Evolutionary conservation across 2,888 invertebrate species (phyloP), one percentile per base, ranked within the genome.

Genomic region (Lasioglossum marginatum): DNA sequence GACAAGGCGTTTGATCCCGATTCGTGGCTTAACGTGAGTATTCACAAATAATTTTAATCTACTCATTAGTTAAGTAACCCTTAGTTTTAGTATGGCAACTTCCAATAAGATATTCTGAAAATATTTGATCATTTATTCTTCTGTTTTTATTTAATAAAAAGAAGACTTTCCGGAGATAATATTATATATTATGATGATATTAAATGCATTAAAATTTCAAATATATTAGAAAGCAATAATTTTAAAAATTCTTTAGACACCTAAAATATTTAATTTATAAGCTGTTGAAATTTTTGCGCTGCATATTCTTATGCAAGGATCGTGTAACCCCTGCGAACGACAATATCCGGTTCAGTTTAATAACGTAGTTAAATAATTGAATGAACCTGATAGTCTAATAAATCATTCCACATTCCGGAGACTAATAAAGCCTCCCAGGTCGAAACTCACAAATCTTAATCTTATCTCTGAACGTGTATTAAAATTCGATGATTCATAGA

Each of bases 1-100:
- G 79, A 77, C 34, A 82, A 83, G 87, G 81, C 83, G 45, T 93
- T 94, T 86, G 92, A 94, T 76, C 86, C 93, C 45, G 92, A 94
- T 70, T 87, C 89, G 45, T 94, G 94, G 94, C 81, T 94, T 34
- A 91, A 87, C 10, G 86, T 86, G 76, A 85, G 86, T 79, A 14
- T 0, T 14, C n/a, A n/a, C n/a, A n/a, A 27, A 8, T 43, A 68
- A 34, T 23, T 27, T 37, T 60, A 23, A 23, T 12, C 23, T 40
- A n/a, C 2, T n/a, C 12, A 0, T 66, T 34, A 34, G 16, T 23
- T 34, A 37, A 37, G 34, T 3, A 31, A 66, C 4, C 16, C 19
- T 19, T 8, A 66, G 3, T 19, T 37, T 68, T 23, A 37, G 2
- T 34, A 37, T 23, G 34, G 23, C 34, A 68, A 23, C 10, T 68